Evolutionary conservation across 2,113 vertebrate species (phyloP), one percentile per base, ranked within the genome.

Genomic region (Sylvietta virens): DNA sequence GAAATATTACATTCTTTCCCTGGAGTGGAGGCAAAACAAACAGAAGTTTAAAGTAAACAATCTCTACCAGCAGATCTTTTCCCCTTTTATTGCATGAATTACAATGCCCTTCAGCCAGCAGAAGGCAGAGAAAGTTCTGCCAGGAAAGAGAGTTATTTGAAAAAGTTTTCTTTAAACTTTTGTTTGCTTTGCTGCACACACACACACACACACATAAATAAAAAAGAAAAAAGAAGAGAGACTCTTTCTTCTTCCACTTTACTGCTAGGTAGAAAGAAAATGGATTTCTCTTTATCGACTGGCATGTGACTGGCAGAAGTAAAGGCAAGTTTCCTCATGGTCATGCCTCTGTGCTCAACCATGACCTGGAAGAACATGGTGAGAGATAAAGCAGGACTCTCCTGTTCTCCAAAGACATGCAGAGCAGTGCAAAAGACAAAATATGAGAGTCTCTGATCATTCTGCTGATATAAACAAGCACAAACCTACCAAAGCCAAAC

Each of bases 81-180:
- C 57, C 86, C 45, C 60, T 96, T 94, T 93, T 93, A 88, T 65
- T 91, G 62, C 88, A 78, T 84, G 85, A 89, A 80, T 90, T 96
- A 88, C 91, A 95, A 95, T 95, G 93, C 85, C 94, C 92, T 95
- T 97, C 84, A 97, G 90, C 87, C 67, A 93, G 80, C 72, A 96
- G 73, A 93, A 90, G 57, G 79, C 85, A 94, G 51, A 79, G 91
- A 93, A 94, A 88, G 84, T 94, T 96, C 56, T 96, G 90, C 88
- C 94, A 92, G 82, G 71, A 93, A 93, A 86, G 76, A 83, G 62
- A 90, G 42, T 81, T 94, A 83, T 94, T 95, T 79, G 88, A 96
- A 92, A 96, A 91, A 88, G 64, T 94, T 95, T 93, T 78, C 5
- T 15, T 14, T 94, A 96, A 90, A 80, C 76, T 91, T 90, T 67